Base-by-base conservation (phyloP, 2,888 invertebrate genomes). In the Trachelus tabidus region DNA sequence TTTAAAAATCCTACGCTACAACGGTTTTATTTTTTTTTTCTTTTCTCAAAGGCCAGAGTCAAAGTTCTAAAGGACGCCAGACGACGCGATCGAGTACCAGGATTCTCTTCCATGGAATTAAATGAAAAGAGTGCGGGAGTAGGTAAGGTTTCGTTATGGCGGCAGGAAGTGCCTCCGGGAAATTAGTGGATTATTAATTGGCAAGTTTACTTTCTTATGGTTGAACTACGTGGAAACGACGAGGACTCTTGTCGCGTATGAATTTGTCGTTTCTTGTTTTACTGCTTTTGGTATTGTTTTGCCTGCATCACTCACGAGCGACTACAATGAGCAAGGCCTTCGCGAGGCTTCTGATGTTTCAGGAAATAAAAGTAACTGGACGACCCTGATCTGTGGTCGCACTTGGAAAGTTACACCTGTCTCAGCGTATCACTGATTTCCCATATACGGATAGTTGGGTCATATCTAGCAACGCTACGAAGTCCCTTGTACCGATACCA, bases 101-200 rank as follows among this genome's bases (percentile, higher is more conserved):
- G 56, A 56, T 56, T 56, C 56, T 56, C 56, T 56, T 23, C 9
- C 56, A 82, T 77, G 69, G 82, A 84, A 86, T 84, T 83, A 84
- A 86, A 86, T 85, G 81, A 83, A 84, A 83, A 81, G 81, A 83
- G 78, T 82, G 82, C 75, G 75, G 77, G 77, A 77, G 76, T 77
- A 34, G 37, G 56, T 9, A 56, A 56, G 23, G 56, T 56, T 56
- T 56, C 56, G 56, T 23, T 56, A 23, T 23, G 23, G 6, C 23
- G 23, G 23, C 9, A 56, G 23, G 23, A 9, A 56, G 1, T 15
- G 56, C 23, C 56, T 23, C 77, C 82, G 80, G 81, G 81, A 82
- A 84, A 84, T 81, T 81, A 77, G 82, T 80, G 83, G 86, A 88
- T 89, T 88, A 86, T 84, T 88, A 87, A 89, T 87, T 85, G 88